A percentile compares a stretch with the other conserved stretches of the same genome.
Conservation (phyloP, 2,113 vertebrate species). For the Pteropus alecto region DNA sequence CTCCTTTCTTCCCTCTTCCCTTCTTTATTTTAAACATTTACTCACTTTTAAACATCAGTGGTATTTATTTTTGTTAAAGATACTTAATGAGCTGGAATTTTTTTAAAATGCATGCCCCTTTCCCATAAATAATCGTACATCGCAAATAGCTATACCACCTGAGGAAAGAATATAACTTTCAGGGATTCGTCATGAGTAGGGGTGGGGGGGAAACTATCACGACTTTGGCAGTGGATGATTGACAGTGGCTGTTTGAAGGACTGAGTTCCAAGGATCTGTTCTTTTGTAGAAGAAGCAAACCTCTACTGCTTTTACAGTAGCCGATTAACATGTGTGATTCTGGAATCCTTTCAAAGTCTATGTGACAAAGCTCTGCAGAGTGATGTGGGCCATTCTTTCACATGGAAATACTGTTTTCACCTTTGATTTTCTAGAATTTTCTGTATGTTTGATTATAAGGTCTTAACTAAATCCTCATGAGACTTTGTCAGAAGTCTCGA, state of each 20-base stretch:
- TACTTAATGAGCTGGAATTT: not conserved
- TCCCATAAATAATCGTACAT: not conserved
- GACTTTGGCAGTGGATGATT: not conserved
- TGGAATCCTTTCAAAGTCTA: conserved; percentile 71
- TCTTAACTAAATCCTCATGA: conserved; percentile 68
- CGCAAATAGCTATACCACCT: not conserved
- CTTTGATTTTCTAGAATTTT: conserved; percentile 76
- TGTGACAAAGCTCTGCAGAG: conserved; percentile 69
- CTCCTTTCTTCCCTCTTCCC: fast-evolving
- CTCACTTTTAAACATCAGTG: not conserved
- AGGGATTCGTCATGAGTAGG: not conserved
- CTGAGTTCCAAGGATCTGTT: conserved; percentile 13
- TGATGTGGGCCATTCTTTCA: conserved; percentile 64
- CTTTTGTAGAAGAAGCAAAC: conserved; percentile 29
- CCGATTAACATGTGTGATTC: conserved; percentile 72
- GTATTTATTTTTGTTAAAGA: not conserved
- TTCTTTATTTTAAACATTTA: not conserved
- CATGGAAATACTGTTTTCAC: conserved; percentile 55
- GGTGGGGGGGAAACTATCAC: not conserved
- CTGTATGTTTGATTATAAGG: conserved; percentile 64
- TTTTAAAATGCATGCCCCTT: not conserved
- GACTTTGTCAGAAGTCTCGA: conserved; percentile 73
- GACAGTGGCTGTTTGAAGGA: conserved; percentile 35
- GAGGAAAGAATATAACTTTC: not conserved
- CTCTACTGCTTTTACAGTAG: conserved; percentile 47